These are phyloP conservation scores for Acromyrmex charruanus DNA, from an alignment of 1,140 invertebrate species.

Conservation along the genomic window DNA sequence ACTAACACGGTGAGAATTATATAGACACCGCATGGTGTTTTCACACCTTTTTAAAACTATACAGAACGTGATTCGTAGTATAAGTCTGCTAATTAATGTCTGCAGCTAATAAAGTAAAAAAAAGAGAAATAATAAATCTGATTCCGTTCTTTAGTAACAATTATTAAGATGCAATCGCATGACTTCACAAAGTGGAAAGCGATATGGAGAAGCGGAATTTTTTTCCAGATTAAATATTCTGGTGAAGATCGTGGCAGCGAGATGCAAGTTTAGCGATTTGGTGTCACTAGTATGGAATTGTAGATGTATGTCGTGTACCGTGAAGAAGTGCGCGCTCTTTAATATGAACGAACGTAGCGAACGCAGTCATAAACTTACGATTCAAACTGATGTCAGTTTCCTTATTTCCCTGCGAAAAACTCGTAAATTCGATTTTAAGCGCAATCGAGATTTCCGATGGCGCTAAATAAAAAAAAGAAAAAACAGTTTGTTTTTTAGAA, in stretches of 20 bases:
- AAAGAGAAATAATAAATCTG: neutral
- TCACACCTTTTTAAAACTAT: too few species aligned
- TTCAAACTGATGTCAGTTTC: conserved; percentile 45
- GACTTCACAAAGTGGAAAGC: neutral
- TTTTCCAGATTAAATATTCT: conserved; percentile 11
- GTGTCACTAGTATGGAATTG: neutral
- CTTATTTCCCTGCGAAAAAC: conserved; percentile 8
- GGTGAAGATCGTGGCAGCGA: neutral
- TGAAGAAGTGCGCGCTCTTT: neutral
- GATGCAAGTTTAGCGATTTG: neutral
- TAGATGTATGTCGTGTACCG: neutral
- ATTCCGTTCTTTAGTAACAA: neutral
- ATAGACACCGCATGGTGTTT: too few species aligned
- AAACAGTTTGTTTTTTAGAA: neutral
- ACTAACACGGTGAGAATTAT: too few species aligned
- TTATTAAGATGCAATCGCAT: neutral
- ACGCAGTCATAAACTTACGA: conserved; percentile 49
- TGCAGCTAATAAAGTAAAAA: neutral
- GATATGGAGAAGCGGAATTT: neutral
- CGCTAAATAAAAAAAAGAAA: neutral
- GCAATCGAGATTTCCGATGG: neutral
- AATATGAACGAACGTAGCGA: conserved; percentile 1
- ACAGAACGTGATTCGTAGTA: too few species aligned
- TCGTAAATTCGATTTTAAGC: neutral
- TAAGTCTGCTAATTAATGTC: neutral